These are phyloP conservation scores for Cromileptes altivelis DNA, from an alignment of 2,113 vertebrate genomes.

Conservation along the genomic window DNA sequence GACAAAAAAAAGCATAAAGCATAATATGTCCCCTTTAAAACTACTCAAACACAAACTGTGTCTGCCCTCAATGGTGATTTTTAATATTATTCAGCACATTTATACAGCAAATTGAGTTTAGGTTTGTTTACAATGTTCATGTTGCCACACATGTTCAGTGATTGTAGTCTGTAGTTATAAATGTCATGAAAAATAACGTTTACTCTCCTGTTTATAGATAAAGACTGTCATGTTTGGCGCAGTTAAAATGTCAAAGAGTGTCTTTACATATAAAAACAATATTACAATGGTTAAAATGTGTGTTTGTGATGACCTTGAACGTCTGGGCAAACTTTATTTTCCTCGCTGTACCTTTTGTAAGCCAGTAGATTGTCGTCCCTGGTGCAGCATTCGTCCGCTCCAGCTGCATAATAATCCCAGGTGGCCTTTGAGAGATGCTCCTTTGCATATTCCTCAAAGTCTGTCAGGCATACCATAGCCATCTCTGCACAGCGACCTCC, in stretches of 20 bases:
- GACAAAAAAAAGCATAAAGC: too few relatives aligned
- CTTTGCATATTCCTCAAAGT: conserved; percentile 91
- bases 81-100: background rate
- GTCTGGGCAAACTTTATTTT: conserved; percentile 3
- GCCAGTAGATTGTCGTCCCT: conserved; percentile 91
- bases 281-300: background rate
- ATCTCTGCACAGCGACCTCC: conserved; percentile 82
- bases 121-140: too few relatives aligned
- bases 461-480: conserved; percentile 92
- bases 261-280: too few relatives aligned
- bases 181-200: too few relatives aligned
- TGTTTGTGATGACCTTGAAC: background rate
- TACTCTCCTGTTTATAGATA: too few relatives aligned
- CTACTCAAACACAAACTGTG: too few relatives aligned
- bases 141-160: too few relatives aligned
- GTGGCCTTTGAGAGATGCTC: conserved; percentile 89
- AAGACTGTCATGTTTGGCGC: too few relatives aligned
- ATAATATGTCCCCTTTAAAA: too few relatives aligned
- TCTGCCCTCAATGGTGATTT: background rate
- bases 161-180: too few relatives aligned
- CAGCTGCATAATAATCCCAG: conserved; percentile 94
- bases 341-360: conserved; percentile 87
- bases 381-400: conserved; percentile 91
- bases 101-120: background rate
- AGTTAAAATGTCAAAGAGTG: too few relatives aligned